Evolutionary conservation across 2,113 vertebrate species (phyloP), one percentile per base, ranked within the genome.

Genomic region (Cebus imitator): DNA sequence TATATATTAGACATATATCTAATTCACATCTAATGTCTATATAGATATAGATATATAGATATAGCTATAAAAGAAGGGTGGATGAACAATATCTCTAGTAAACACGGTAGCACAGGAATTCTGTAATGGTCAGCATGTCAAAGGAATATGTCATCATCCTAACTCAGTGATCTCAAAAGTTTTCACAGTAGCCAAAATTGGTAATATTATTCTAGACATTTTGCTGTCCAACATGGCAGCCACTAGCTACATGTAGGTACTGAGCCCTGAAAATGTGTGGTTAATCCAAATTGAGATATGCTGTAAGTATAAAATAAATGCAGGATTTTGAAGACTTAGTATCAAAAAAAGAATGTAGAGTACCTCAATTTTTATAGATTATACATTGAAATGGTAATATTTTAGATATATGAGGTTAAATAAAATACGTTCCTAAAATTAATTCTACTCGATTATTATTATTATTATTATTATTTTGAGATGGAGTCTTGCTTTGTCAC

Each of bases 361-460:
- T 81, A 87, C 58, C n/a, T 86, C 32, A 81, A 57, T 58, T 89
- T 94, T 94, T 78, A 79, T 85, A 48, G 83, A 58, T 66, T 95
- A 82, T n/a, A 91, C 91, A 82, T 35, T 81, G 16, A 95, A 88
- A 92, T 87, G 2, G 48, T 25, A 64, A 68, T 75, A 86, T 35
- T 90, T 73, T 90, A 66, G 25, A 90, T 66, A 78, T n/a, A 78
- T 55, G 76, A 80, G 35, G 40, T 52, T 85, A 97, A 83, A 82
- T 93, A 94, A 97, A 90, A 85, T 30, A 90, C n/a, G 82, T 57
- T 95, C 32, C 91, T 68, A 83, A 92, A 91, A 90, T 96, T 92
- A 93, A 91, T 85, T 95, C 93, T 25, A 90, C 37, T 14, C 81
- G 43, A 35, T 78, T 32, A 48, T n/a, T n/a, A 50, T 48, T 30